Conservation (phyloP, 2,888 invertebrate species). For the Cistogaster globosa region DNA sequence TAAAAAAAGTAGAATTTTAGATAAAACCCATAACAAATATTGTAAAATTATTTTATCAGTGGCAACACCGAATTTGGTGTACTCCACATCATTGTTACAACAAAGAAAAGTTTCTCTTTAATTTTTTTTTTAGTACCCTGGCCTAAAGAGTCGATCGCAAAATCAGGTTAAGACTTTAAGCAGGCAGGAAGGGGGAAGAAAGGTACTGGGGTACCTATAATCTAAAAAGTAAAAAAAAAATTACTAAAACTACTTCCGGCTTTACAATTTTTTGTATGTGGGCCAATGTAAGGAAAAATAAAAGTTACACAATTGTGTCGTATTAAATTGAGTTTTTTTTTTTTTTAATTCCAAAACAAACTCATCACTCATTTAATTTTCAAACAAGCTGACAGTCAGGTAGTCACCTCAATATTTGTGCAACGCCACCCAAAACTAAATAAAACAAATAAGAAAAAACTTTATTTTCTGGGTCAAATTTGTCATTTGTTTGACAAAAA, state of each 20-base stretch:
- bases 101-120: too few relatives aligned
- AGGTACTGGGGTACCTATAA: too few relatives aligned
- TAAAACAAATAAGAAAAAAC: slow-evolving; percentile 2
- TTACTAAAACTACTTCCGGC: too few relatives aligned
- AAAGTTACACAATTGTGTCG: neutral
- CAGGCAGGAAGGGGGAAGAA: too few relatives aligned
- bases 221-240: too few relatives aligned
- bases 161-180: too few relatives aligned
- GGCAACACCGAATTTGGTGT: too few relatives aligned
- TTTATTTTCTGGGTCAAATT: slow-evolving; percentile 70
- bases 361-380: slow-evolving; percentile 43
- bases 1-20: slow-evolving; percentile 20
- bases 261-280: too few relatives aligned
- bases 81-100: too few relatives aligned
- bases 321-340: neutral
- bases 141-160: too few relatives aligned
- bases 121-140: too few relatives aligned
- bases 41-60: neutral
- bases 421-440: slow-evolving; percentile 31
- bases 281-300: too few relatives aligned
- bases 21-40: slow-evolving; percentile 3
- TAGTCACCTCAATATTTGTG: slow-evolving; percentile 39
- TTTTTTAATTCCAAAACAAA: slow-evolving; percentile 4
- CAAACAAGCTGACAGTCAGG: slow-evolving; percentile 41
- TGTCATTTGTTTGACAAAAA: slow-evolving; percentile 62